Base-by-base conservation (phyloP, 2,113 vertebrate species). In the Bos javanicus region DNA sequence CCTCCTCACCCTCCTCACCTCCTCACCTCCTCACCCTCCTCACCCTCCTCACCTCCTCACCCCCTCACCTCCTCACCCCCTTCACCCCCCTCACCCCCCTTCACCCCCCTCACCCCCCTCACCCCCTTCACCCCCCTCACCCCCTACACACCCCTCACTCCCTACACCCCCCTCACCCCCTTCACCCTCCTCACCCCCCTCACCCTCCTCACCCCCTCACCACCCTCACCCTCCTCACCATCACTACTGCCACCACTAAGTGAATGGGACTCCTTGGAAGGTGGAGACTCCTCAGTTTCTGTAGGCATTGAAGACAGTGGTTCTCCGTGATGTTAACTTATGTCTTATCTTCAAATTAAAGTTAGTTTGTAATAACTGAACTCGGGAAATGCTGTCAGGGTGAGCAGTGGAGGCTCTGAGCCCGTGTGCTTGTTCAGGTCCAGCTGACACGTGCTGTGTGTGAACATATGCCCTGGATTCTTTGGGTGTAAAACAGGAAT, bases 11-110 rank as follows among this genome's bases (percentile, higher is more conserved):
- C 5, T 0, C 60, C 12, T 62, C 28, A 13, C 5, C 26, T 0
- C 13, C 2, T 15, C 28, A 33, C 28, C 13, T 2, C 0, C 60
- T 5, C 33, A 13, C 6, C 5, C 59, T 0, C 0, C 56, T 4
- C 26, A 26, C 23, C 59, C 1, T 0, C 60, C 2, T 62, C 60
- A 3, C 5, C 12, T 0, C 3, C 60, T 39, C 39, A 39, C 60
- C 39, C 36, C 36, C 4, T 6, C 59, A 62, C 23, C 21, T 39
- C 36, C 36, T 39, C 36, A 39, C 59, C 59, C 36, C 36, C 36
- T 36, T 6, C 59, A 62, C 23, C 21, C 3, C 1, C 28, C 59
- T 14, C 59, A 28, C 26, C 23, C 8, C 28, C 0, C 12, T 0
- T 14, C 25, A 14, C 12, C 12, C 28, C 0, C 13, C 60, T 28